Conservation (phyloP, 2,888 invertebrate species). For the Allygus modestus region DNA sequence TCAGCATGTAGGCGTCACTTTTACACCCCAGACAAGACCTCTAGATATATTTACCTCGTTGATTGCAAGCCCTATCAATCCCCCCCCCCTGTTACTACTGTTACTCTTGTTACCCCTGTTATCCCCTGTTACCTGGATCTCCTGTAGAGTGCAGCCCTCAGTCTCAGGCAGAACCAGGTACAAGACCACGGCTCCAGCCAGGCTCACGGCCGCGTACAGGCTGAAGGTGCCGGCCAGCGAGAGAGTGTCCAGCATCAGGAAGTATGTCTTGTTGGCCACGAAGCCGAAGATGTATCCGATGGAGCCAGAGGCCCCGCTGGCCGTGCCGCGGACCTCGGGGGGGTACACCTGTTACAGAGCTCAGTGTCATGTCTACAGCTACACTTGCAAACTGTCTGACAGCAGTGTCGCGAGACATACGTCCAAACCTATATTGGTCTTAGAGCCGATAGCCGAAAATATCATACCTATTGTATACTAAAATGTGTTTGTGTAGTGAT, state of each 20-base stretch:
- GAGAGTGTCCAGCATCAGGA: constrained; percentile 66
- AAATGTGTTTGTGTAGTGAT: no score
- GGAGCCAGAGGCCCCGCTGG: constrained; percentile 85
- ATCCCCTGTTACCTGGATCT: constrained; percentile 78
- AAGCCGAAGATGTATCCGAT: constrained; percentile 88
- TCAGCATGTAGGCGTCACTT: no score
- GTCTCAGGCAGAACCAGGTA: constrained; percentile 89
- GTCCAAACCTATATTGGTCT: no score
- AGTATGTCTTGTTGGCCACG: constrained; percentile 84
- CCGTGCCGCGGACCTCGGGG: constrained; percentile 82
- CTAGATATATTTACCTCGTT: no score
- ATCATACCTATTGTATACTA: no score
- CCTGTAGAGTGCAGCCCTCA: constrained; percentile 85
- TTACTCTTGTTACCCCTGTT: no score
- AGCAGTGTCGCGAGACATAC: no score
- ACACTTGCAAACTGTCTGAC: neutral
- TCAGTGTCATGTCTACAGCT: no score
- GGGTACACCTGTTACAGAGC: constrained; percentile 82
- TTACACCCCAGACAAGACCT: no score
- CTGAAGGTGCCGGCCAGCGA: constrained; percentile 69
- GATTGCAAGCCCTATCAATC: no score
- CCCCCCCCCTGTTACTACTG: no score
- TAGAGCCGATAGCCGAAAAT: no score
- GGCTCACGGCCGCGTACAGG: constrained; percentile 73
- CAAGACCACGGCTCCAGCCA: constrained; percentile 81